Conservation (phyloP, 2,888 invertebrate genomes). For the Copidosoma aretas region DNA sequence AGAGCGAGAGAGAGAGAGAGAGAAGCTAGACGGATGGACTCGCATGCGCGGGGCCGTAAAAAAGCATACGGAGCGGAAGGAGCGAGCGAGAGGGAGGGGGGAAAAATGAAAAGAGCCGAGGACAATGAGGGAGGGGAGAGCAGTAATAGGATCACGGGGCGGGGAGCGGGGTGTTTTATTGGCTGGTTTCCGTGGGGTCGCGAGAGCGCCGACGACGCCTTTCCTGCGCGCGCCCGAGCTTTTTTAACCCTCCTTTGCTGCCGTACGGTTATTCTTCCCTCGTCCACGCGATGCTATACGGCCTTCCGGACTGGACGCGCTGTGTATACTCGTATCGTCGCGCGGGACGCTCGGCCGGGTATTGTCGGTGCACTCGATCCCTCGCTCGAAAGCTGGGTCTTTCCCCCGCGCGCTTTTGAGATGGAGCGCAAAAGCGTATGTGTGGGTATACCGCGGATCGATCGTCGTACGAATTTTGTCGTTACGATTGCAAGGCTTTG, state of each 20-base stretch:
- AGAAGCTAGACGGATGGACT: neutral
- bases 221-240: conserved; percentile 11
- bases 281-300: conserved; percentile 10
- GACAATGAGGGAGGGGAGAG: conserved; percentile 14
- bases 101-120: conserved; percentile 29
- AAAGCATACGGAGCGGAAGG: conserved; percentile 3
- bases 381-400: no score
- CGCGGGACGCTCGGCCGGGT: no score
- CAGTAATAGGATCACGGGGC: conserved; percentile 44
- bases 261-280: conserved; percentile 6
- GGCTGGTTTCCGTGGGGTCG: conserved; percentile 61
- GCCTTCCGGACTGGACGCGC: neutral
- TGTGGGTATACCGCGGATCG: no score
- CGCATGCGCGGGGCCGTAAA: neutral
- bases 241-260: conserved; percentile 35
- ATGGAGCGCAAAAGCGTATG: no score
- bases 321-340: no score
- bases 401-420: no score
- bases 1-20: conserved; percentile 5
- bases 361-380: neutral
- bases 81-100: conserved; percentile 37
- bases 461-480: no score
- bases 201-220: conserved; percentile 30
- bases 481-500: no score
- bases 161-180: conserved; percentile 59